Base-by-base conservation (phyloP, 2,797 vertebrate genomes). In the Gobionotothen gibberifrons region DNA sequence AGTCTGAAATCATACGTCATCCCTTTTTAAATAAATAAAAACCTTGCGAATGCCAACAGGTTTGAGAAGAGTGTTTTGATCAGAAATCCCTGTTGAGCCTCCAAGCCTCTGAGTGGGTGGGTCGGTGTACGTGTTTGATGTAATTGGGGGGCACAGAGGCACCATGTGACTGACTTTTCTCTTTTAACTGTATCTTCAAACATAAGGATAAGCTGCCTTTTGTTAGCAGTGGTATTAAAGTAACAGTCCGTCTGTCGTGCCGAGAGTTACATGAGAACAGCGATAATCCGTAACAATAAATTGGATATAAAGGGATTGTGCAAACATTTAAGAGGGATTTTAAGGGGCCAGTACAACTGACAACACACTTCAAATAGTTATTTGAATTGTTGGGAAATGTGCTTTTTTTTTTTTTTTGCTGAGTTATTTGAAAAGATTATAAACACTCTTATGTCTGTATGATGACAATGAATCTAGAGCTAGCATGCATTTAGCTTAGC, bases 151-250 rank as follows among this genome's bases (percentile, higher is more conserved):
- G 19, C 7, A 32, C 29, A 36, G 17, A 48, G 36, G 17, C 26
- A n/a, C 12, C 7, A 1, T 39, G 43, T 16, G 21, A 22, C 40
- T 29, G 32, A 68, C 56, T 46, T 29, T 13, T 14, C 0, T 2
- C 57, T 12, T 61, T 74, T 56, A 46, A 54, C 9, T 48, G 19
- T 5, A n/a, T 52, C 61, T 62, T 57, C n/a, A 63, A 63, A 76
- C 52, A 26, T 51, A 16, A 44, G 19, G 16, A 58, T 11, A 8
- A 19, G 26, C 40, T 48, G 51, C 19, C 47, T 21, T 48, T 68
- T 55, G 12, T 46, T 43, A 12, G 32, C 52, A n/a, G 9, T 17
- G 39, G 15, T 15, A 12, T 60, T 47, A 40, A 43, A 62, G 43
- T 42, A 51, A 54, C 22, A 68, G 40, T 47, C 1, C 0, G 21